Conservation (phyloP, 2,888 invertebrate genomes). For the Aphodius granarius region DNA sequence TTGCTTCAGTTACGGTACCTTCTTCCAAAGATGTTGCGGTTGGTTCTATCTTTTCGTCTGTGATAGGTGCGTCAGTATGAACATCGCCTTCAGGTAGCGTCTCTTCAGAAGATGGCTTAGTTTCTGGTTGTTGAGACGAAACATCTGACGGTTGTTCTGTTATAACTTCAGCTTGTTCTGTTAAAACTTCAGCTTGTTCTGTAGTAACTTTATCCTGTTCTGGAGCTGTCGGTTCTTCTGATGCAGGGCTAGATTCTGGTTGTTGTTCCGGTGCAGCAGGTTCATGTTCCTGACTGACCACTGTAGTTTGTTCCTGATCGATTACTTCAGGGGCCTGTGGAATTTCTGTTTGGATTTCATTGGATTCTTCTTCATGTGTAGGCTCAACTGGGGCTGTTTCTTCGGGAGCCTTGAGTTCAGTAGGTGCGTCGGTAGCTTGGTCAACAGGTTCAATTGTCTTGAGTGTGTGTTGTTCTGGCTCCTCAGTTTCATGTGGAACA, state of each 20-base stretch:
- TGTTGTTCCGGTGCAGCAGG: constrained; percentile 20
- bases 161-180: background rate
- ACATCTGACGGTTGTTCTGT: background rate
- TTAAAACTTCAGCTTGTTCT: background rate
- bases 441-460: constrained; percentile 57
- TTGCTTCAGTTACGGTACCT: constrained; percentile 8
- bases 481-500: background rate
- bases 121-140: constrained; percentile 3
- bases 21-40: constrained; percentile 25
- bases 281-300: background rate
- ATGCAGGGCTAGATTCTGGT: constrained; percentile 17
- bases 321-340: background rate
- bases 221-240: constrained; percentile 20
- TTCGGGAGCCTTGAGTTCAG: constrained; percentile 34
- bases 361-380: constrained; percentile 10
- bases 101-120: background rate
- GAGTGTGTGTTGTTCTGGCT: background rate
- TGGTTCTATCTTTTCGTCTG: constrained; percentile 10
- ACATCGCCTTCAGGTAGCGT: background rate
- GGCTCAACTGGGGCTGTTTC: constrained; percentile 1
- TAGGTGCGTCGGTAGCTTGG: constrained; percentile 50
- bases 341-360: background rate
- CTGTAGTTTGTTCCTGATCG: background rate
- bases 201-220: background rate
- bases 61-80: constrained; percentile 8